phyloP scores from a whole-genome alignment of 2,888 invertebrate species.

The Orchesella flavescens region DNA sequence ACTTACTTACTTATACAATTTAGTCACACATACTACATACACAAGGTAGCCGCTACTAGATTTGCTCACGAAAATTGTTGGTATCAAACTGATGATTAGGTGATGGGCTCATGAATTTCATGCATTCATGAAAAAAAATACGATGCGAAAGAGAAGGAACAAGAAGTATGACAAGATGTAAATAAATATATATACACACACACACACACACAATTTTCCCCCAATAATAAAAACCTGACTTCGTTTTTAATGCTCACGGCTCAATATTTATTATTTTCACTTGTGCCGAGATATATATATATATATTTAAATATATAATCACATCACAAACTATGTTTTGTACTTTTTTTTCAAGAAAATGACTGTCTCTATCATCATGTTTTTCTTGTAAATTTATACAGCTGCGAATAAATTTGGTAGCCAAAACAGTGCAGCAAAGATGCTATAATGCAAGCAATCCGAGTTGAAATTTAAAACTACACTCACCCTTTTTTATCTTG shows the following conservation, averaged over 20 bases:
- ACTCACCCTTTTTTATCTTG: slow-evolving; percentile 30
- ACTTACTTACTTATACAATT: slow-evolving; percentile 41
- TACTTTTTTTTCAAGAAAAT: slow-evolving; percentile 22
- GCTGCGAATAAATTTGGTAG: too few relatives aligned
- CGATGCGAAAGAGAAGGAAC: too few relatives aligned
- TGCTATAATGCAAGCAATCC: too few relatives aligned
- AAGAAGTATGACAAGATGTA: slow-evolving; percentile 30
- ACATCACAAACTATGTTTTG: background rate
- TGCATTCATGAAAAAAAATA: slow-evolving; percentile 32
- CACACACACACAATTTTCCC: slow-evolving; percentile 35
- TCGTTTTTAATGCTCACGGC: slow-evolving; percentile 31
- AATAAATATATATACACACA: slow-evolving; percentile 18
- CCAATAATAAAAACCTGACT: slow-evolving; percentile 44
- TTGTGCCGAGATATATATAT: background rate
- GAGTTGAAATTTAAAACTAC: too few relatives aligned
- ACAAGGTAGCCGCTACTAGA: slow-evolving; percentile 41
- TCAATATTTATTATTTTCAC: slow-evolving; percentile 21
- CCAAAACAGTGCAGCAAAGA: too few relatives aligned
- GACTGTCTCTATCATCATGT: slow-evolving; percentile 10
- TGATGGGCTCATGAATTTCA: slow-evolving; percentile 57
- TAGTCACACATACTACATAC: slow-evolving; percentile 7
- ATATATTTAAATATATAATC: too few relatives aligned
- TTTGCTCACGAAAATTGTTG: slow-evolving; percentile 56
- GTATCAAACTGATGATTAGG: slow-evolving; percentile 62
- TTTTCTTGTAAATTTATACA: too few relatives aligned